Evolutionary conservation across 2,888 invertebrate genomes (phyloP).

Genomic region (Gnatocerus cornutus): DNA sequence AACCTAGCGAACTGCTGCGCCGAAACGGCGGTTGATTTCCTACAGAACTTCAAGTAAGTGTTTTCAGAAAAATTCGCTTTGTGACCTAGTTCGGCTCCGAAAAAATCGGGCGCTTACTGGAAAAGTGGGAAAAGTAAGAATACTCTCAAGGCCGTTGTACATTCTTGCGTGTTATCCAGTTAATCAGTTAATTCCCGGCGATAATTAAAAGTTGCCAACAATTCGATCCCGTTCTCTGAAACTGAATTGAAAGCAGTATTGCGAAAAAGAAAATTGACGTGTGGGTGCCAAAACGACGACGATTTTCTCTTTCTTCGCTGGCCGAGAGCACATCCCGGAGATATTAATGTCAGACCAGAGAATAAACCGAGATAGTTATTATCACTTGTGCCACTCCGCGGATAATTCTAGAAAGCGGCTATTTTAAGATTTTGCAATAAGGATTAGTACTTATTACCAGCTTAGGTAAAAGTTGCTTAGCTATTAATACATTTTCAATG

Average conservation of each 20-base stretch:
- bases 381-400: conserved; percentile 12
- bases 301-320: not conserved
- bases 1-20: conserved; percentile 21
- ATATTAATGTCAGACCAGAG: conserved; percentile 20
- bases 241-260: too few relatives aligned
- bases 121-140: too few relatives aligned
- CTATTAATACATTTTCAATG: conserved; percentile 35
- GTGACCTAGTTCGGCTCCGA: too few relatives aligned
- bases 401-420: conserved; percentile 55
- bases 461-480: conserved; percentile 54
- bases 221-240: too few relatives aligned
- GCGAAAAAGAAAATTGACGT: too few relatives aligned
- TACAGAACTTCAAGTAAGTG: conserved; percentile 53
- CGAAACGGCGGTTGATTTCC: conserved; percentile 49
- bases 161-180: too few relatives aligned
- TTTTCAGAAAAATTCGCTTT: conserved; percentile 8
- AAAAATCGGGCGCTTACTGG: too few relatives aligned
- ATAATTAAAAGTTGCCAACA: too few relatives aligned
- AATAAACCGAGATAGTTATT: conserved; percentile 25
- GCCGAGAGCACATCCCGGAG: not conserved
- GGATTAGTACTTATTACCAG: conserved; percentile 52
- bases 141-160: too few relatives aligned
- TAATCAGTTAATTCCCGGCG: too few relatives aligned
- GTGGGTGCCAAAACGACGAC: not conserved
- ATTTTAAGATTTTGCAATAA: conserved; percentile 55